phyloP scores from a whole-genome alignment of 92 coral and sea anemone genomes.

The Virgularia gustaviana region DNA sequence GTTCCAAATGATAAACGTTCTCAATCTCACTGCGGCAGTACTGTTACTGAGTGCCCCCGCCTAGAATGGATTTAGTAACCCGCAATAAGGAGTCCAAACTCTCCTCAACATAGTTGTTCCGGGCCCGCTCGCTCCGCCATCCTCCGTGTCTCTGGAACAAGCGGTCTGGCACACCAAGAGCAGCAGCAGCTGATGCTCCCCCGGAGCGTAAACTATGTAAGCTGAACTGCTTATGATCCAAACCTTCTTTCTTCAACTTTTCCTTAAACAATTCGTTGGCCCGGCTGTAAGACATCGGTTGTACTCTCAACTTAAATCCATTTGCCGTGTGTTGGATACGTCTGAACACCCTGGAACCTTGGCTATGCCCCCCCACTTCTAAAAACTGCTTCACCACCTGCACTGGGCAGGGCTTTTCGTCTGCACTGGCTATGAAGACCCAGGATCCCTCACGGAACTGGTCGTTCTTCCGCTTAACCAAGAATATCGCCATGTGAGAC shows the following conservation, averaged over 20 bases:
- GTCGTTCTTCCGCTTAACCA: conserved; percentile 44
- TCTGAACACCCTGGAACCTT: conserved; percentile 22
- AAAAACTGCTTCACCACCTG: conserved; percentile 46
- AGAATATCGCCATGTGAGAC: conserved; percentile 41
- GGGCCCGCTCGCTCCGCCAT: conserved; percentile 45
- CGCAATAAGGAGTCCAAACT: conserved; percentile 33
- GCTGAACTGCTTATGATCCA: conserved; percentile 43
- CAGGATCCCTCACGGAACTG: conserved; percentile 49
- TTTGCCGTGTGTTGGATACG: conserved; percentile 41
- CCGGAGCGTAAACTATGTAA: conserved; percentile 54
- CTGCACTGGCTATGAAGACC: conserved; percentile 40
- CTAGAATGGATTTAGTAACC: conserved; percentile 38
- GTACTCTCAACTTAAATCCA: conserved; percentile 29
- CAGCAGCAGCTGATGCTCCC: conserved; percentile 51
- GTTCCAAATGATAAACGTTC: too few species aligned
- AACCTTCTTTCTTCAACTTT: conserved; percentile 27
- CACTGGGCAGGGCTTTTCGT: conserved; percentile 45
- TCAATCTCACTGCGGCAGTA: too few species aligned
- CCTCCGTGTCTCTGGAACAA: conserved; percentile 55
- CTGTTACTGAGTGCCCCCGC: too few species aligned
- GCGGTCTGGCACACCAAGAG: conserved; percentile 38
- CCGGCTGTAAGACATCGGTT: conserved; percentile 47
- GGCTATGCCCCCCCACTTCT: conserved; percentile 13
- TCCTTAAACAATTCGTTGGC: conserved; percentile 45
- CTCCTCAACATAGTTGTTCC: conserved; percentile 37